Percentiles rank a stretch among this genome's conserved stretches.
These are phyloP conservation scores for Zygaena filipendulae DNA, from an alignment of 2,888 invertebrate genomes.

Conservation along the genomic window DNA sequence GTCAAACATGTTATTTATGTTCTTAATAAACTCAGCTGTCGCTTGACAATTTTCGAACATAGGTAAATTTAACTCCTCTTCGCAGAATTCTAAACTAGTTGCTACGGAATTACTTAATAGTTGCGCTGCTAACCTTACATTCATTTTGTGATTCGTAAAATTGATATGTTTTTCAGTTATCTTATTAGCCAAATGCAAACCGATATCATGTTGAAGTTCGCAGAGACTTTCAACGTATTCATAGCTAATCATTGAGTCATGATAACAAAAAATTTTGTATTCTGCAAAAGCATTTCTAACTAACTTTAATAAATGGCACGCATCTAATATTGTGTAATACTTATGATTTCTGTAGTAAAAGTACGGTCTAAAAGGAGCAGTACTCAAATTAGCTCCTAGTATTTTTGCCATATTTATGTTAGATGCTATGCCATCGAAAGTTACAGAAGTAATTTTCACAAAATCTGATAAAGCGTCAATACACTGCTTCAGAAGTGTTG, in stretches of 20 bases:
- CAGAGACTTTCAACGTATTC: constrained; percentile 3
- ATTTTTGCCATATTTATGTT: constrained; percentile 7
- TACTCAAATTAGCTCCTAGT: constrained; percentile 1
- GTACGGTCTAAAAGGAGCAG: constrained; percentile 4
- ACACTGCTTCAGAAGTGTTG: constrained; percentile 7
- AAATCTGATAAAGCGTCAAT: constrained; percentile 6
- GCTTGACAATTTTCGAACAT: constrained; percentile 4
- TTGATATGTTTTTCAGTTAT: constrained; percentile 6
- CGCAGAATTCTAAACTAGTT: neutral
- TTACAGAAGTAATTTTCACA: constrained; percentile 5
- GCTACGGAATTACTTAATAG: constrained; percentile 2
- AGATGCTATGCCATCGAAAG: constrained; percentile 6
- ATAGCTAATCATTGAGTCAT: neutral
- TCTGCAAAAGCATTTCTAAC: constrained; percentile 5
- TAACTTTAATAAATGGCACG: constrained; percentile 6
- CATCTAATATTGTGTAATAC: constrained; percentile 11
- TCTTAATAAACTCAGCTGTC: constrained; percentile 1
- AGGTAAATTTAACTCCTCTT: constrained; percentile 4
- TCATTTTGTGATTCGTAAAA: constrained; percentile 6
- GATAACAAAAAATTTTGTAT: neutral
- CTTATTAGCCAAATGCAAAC: constrained; percentile 5
- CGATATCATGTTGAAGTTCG: constrained; percentile 2
- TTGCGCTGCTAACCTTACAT: constrained; percentile 2
- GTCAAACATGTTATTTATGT: constrained; percentile 4
- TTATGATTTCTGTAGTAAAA: constrained; percentile 3